Percentiles rank a stretch among this genome's conserved stretches.
These are phyloP conservation scores for Drosophila simulans DNA, from an alignment of 1,140 invertebrate species.

Conservation along the genomic window DNA sequence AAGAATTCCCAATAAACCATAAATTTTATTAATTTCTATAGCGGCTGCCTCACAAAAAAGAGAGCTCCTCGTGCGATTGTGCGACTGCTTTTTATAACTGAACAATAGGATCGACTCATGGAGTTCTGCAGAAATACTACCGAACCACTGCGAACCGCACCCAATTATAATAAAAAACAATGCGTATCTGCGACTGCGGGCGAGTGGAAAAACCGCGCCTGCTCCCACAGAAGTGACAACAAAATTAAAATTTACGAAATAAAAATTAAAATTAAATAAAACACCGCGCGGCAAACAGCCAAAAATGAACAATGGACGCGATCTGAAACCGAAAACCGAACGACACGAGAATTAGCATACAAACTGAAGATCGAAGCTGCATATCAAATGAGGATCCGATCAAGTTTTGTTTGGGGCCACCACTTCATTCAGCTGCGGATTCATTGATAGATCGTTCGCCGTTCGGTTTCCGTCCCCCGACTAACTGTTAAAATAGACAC, in stretches of 20 bases:
- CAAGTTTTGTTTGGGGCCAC: constrained; percentile 40
- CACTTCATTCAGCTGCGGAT: constrained; percentile 71
- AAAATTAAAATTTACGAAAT: constrained; percentile 82
- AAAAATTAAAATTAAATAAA: constrained; percentile 83
- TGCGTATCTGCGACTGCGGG: constrained; percentile 14
- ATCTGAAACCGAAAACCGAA: constrained; percentile 38
- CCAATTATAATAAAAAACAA: constrained; percentile 74
- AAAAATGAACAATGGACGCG: constrained; percentile 42
- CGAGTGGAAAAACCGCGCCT: constrained; percentile 66
- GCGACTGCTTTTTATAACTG: constrained; percentile 26
- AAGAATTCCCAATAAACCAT: constrained; percentile 76
- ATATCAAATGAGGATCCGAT: constrained; percentile 66
- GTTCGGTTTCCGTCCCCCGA: constrained; percentile 12
- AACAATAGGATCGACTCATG: constrained; percentile 74
- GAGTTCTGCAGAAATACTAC: constrained; percentile 69
- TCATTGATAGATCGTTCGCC: constrained; percentile 73
- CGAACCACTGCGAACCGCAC: constrained; percentile 61
- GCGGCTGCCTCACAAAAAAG: constrained; percentile 55
- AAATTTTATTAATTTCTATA: constrained; percentile 78
- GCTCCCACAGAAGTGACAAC: constrained; percentile 81
- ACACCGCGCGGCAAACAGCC: constrained; percentile 42
- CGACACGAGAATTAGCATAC: constrained; percentile 67
- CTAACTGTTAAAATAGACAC: constrained; percentile 56
- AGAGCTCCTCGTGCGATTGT: constrained; percentile 12
- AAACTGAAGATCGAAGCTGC: constrained; percentile 60